phyloP scores from a whole-genome alignment of 1,140 invertebrate genomes.

The Thaumetopoea pityocampa region DNA sequence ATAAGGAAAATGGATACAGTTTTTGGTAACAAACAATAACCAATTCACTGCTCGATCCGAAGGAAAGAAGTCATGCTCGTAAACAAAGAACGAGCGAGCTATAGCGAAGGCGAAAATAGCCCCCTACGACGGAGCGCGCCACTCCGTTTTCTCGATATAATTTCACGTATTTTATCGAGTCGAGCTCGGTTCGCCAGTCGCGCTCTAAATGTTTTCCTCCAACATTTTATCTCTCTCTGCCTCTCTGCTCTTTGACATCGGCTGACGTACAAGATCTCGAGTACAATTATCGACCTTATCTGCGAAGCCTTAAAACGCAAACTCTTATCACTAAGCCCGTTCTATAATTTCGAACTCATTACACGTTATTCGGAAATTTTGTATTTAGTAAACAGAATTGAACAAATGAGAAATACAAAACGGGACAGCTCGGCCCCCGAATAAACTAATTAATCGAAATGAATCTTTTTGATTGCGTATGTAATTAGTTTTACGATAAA shows the following conservation, averaged over 20 bases:
- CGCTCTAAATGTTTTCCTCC: constrained; percentile 58
- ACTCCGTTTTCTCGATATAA: constrained; percentile 23
- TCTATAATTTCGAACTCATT: constrained; percentile 63
- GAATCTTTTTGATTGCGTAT: constrained; percentile 2
- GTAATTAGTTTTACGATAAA: constrained; percentile 2
- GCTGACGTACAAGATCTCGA: constrained; percentile 42
- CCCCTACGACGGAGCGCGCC: constrained; percentile 17
- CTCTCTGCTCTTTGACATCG: constrained; percentile 69
- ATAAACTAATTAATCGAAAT: constrained; percentile 12
- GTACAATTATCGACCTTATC: constrained; percentile 37
- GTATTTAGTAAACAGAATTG: constrained; percentile 57
- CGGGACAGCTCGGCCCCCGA: constrained; percentile 9
- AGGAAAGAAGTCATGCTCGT: constrained; percentile 8
- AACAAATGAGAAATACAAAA: constrained; percentile 35
- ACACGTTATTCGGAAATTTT: constrained; percentile 57
- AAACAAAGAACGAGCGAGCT: constrained; percentile 20
- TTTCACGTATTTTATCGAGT: constrained; percentile 25
- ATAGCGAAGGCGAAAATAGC: constrained; percentile 19
- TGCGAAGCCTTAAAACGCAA: constrained; percentile 23
- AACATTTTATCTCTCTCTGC: constrained; percentile 51
- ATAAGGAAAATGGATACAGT: constrained; percentile 9
- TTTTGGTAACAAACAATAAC: constrained; percentile 14
- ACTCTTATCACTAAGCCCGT: constrained; percentile 30
- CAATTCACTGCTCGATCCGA: constrained; percentile 16
- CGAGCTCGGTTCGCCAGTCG: constrained; percentile 13